phyloP scores from a whole-genome alignment of 2,113 vertebrate genomes.

The Phalacrocorax carbo region DNA sequence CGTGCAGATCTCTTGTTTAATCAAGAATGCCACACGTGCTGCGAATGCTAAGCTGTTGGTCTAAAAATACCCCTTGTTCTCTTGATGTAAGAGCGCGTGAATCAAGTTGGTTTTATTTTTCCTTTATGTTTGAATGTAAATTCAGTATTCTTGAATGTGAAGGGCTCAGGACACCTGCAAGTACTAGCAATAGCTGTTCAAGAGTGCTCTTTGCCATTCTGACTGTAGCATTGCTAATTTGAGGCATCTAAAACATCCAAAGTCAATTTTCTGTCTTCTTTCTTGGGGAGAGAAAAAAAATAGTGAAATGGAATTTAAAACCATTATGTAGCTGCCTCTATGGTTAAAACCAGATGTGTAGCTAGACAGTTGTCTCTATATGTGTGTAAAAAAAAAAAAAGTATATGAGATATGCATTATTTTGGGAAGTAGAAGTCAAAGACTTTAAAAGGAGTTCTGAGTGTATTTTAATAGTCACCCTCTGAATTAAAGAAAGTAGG shows the following conservation, averaged over 20 bases:
- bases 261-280: background rate
- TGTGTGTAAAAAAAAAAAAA: too few relatives aligned
- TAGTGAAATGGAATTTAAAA: background rate
- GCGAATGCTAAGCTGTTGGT: background rate
- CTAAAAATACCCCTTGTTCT: constrained; percentile 27
- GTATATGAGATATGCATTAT: background rate
- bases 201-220: background rate
- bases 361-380: background rate
- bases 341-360: background rate
- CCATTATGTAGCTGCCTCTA: background rate
- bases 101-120: constrained; percentile 17
- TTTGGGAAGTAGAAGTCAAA: background rate
- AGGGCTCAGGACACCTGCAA: background rate
- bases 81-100: background rate
- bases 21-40: constrained; percentile 4
- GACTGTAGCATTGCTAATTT: background rate
- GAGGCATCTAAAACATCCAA: background rate
- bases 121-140: constrained; percentile 24
- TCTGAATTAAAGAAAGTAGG: background rate
- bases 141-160: background rate
- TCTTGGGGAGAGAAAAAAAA: background rate
- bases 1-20: constrained; percentile 21
- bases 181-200: background rate
- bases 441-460: background rate
- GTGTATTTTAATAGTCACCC: background rate